phyloP scores from a whole-genome alignment of 2,113 vertebrate species.

The Brevimyrus niger region DNA sequence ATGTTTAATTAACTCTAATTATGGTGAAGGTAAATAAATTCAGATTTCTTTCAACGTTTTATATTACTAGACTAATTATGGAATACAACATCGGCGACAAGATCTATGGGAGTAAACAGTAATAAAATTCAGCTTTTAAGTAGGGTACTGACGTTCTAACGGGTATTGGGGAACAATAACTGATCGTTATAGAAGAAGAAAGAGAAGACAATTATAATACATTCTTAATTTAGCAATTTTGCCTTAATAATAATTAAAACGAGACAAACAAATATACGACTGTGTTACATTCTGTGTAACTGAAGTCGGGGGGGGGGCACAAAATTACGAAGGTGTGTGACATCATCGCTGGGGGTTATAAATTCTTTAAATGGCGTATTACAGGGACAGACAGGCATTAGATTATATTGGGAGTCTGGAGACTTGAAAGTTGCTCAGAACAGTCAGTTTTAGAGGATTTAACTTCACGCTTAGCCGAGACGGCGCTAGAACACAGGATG shows the following conservation, averaged over 20 bases:
- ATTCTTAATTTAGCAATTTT: background rate
- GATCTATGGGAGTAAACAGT: background rate
- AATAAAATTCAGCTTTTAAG: background rate
- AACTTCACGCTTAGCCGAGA: background rate
- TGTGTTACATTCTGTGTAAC: background rate
- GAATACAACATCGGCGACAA: background rate
- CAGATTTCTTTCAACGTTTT: background rate
- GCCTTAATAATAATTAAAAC: background rate
- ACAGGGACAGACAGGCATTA: background rate
- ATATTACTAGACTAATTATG: background rate
- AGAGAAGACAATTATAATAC: background rate
- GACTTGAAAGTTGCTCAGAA: background rate
- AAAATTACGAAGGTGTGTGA: conserved; percentile 5
- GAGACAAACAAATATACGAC: background rate
- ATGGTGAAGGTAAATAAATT: background rate
- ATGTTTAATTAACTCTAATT: background rate
- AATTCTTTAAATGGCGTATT: conserved; percentile 14
- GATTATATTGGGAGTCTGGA: conserved; percentile 14
- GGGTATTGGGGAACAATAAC: background rate
- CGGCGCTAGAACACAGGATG: conserved; percentile 47
- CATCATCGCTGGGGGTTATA: conserved; percentile 23
- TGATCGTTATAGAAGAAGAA: background rate
- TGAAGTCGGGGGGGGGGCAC: background rate
- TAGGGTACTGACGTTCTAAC: background rate
- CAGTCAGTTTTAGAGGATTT: conserved; percentile 10